A percentile compares a stretch with the other conserved stretches of the same genome.
Evolutionary conservation across 2,113 vertebrate species (phyloP).

Genomic region (Paramisgurnus dabryanus): DNA sequence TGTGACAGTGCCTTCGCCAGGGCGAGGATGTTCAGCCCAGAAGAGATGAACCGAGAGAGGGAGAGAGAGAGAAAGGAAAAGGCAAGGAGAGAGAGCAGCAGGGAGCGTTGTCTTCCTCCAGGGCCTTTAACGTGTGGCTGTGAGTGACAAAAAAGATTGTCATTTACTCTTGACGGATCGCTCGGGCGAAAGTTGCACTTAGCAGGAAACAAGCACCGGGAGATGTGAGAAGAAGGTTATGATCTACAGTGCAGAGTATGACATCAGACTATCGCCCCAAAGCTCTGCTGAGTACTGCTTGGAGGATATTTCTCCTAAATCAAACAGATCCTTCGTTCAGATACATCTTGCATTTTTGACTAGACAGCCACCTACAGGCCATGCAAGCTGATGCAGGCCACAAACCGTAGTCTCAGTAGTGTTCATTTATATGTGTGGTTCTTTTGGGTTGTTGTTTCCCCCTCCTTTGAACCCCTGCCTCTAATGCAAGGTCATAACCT

Average conservation of each 20-base stretch:
- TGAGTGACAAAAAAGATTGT: conserved; percentile 72
- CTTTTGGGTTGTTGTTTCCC: conserved; percentile 17
- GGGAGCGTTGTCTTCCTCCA: conserved; percentile 53
- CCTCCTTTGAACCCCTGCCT: conserved; percentile 52
- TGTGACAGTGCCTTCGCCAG: conserved; percentile 65
- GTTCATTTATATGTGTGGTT: neutral
- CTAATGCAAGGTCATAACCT: conserved; percentile 57
- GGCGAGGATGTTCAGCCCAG: conserved; percentile 57
- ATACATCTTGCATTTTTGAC: conserved; percentile 61
- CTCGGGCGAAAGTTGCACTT: conserved; percentile 65
- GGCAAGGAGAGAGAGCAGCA: conserved; percentile 41
- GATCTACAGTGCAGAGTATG: conserved; percentile 16
- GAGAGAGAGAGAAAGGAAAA: conserved; percentile 55
- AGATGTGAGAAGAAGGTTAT: conserved; percentile 35
- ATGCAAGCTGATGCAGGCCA: conserved; percentile 41
- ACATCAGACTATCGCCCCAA: conserved; percentile 12
- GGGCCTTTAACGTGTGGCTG: conserved; percentile 60
- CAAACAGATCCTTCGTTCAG: conserved; percentile 26
- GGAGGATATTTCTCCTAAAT: neutral
- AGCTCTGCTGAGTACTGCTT: neutral
- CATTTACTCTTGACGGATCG: conserved; percentile 72
- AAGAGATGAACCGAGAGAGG: conserved; percentile 18
- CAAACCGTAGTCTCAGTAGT: neutral
- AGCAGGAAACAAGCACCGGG: conserved; percentile 41
- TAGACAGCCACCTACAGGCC: conserved; percentile 78